A percentile compares a stretch with the other conserved stretches of the same genome.
These are phyloP conservation scores for Pterois miles DNA, from an alignment of 2,797 vertebrate species.

Conservation along the genomic window DNA sequence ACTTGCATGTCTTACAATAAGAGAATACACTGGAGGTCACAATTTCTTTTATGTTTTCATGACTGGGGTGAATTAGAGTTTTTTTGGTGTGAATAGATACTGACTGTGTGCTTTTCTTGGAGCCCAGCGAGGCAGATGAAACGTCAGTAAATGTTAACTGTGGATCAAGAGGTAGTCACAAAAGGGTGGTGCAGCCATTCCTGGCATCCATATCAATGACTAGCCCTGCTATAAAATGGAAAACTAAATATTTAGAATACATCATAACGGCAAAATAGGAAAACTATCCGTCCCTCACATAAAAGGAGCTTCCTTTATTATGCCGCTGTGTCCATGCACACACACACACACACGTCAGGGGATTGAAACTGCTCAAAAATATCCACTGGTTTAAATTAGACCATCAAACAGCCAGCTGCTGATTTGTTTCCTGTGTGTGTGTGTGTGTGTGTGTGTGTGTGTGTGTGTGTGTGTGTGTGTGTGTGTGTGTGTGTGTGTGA, in stretches of 20 bases:
- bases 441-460: constrained; percentile 33
- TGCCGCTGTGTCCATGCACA: constrained; percentile 67
- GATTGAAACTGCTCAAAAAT: constrained; percentile 77
- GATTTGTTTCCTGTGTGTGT: constrained; percentile 61
- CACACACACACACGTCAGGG: constrained; percentile 58
- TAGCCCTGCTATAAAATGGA: constrained; percentile 82
- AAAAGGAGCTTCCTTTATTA: constrained; percentile 84
- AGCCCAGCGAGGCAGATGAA: constrained; percentile 30
- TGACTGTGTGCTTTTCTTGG: constrained; percentile 40
- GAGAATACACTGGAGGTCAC: neutral
- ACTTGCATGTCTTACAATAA: neutral
- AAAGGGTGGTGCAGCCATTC: constrained; percentile 56
- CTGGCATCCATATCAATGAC: constrained; percentile 82
- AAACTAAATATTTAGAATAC: constrained; percentile 85
- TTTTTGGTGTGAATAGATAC: constrained; percentile 26
- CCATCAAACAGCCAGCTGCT: constrained; percentile 63
- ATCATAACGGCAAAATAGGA: constrained; percentile 86
- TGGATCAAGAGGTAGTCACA: constrained; percentile 17
- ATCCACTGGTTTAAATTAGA: constrained; percentile 77
- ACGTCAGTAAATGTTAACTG: constrained; percentile 37
- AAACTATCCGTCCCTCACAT: constrained; percentile 83
- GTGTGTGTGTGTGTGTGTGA: constrained; percentile 20
- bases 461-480: constrained; percentile 31
- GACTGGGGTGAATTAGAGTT: constrained; percentile 16
- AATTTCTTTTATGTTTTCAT: constrained; percentile 26